These are phyloP conservation scores for Pardalotus punctatus DNA, from an alignment of 2,113 vertebrate species.

Conservation along the genomic window DNA sequence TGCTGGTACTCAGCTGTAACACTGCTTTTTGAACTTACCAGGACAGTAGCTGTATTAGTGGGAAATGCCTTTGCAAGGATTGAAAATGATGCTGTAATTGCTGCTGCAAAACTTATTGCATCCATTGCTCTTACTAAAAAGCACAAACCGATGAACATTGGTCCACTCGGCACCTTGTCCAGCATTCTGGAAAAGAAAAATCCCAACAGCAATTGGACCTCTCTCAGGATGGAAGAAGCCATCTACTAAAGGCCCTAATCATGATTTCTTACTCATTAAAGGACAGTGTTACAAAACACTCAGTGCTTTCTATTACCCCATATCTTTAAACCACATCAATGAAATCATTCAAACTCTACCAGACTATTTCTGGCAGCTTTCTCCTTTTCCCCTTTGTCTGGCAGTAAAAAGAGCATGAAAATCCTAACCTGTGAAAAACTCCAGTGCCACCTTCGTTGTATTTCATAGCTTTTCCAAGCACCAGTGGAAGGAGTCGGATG, in stretches of 20 bases:
- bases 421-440: background rate
- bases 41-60: conserved; percentile 87
- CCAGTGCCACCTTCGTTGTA: background rate
- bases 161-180: conserved; percentile 78
- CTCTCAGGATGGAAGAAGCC: background rate
- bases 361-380: background rate
- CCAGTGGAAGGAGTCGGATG: background rate
- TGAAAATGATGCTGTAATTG: conserved; percentile 86
- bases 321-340: background rate
- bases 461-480: background rate
- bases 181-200: conserved; percentile 78
- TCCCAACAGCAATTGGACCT: background rate
- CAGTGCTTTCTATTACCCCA: background rate
- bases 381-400: background rate
- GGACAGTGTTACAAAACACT: background rate
- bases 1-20: background rate
- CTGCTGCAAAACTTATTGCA: conserved; percentile 86
- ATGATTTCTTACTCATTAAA: background rate
- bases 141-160: conserved; percentile 83
- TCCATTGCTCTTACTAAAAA: conserved; percentile 87
- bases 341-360: background rate
- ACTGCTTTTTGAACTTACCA: conserved; percentile 78
- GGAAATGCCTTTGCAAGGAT: conserved; percentile 89
- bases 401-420: background rate
- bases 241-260: background rate